Evolutionary conservation across 2,888 invertebrate species (phyloP).

Genomic region (Microchrysa polita): DNA sequence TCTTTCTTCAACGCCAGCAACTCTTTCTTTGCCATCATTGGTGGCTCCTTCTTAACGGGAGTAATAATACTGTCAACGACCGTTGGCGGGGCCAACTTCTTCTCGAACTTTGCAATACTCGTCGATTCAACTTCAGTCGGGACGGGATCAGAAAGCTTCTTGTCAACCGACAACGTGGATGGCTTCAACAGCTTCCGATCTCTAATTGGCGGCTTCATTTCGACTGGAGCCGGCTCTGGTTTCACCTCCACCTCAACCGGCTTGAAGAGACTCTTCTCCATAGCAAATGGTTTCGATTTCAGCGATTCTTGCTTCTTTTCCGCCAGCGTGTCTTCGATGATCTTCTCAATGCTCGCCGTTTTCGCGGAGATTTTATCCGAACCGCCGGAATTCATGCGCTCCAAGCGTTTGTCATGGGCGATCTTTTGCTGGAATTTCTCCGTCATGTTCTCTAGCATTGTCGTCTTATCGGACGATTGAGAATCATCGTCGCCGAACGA

Average conservation of each 20-base stretch:
- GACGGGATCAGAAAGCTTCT: not conserved
- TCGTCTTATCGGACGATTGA: conserved; percentile 62
- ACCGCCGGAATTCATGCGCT: conserved; percentile 38
- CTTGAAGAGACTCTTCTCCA: conserved; percentile 47
- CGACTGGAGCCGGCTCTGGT: conserved; percentile 20
- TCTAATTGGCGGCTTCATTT: conserved; percentile 33
- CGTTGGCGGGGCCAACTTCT: not conserved
- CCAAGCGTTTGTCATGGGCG: conserved; percentile 50
- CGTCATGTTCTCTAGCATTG: conserved; percentile 58
- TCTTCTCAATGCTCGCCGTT: conserved; percentile 56
- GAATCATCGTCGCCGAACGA: conserved; percentile 63
- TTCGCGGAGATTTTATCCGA: conserved; percentile 52
- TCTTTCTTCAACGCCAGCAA: not conserved
- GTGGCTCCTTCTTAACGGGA: not conserved
- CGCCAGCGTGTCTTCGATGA: conserved; percentile 56
- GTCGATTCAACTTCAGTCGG: not conserved
- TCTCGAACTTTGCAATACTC: conserved; percentile 16
- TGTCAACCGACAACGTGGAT: not conserved
- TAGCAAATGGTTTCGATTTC: conserved; percentile 54
- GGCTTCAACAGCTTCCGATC: not conserved
- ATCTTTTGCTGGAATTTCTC: conserved; percentile 58
- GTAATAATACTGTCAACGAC: conserved; percentile 48
- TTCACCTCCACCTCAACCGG: conserved; percentile 47
- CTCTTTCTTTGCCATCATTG: conserved; percentile 52
- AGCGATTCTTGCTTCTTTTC: conserved; percentile 57